A percentile compares a stretch with the other conserved stretches of the same genome.
These are phyloP conservation scores for Antigone vipio DNA, from an alignment of 2,113 vertebrate genomes.

Conservation along the genomic window DNA sequence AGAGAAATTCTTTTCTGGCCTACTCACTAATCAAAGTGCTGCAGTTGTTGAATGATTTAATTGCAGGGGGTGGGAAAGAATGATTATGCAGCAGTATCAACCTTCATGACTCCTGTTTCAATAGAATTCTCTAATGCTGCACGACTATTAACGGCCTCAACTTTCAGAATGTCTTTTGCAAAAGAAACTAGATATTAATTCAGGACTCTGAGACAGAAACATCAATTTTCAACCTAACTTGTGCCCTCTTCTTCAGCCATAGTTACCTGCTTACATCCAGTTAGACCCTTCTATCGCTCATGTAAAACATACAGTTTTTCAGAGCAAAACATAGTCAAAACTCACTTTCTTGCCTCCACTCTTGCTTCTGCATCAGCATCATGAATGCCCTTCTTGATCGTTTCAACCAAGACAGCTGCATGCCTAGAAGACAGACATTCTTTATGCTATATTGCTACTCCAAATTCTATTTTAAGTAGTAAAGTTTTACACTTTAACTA, in stretches of 20 bases:
- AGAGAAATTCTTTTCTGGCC: not conserved
- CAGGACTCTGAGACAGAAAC: not conserved
- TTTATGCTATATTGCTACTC: not conserved
- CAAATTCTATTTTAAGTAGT: not conserved
- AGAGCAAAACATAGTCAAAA: not conserved
- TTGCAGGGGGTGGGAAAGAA: not conserved
- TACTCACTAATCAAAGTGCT: not conserved
- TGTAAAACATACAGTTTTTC: not conserved
- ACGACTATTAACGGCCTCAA: not conserved
- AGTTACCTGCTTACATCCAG: fast-evolving
- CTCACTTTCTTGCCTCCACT: slow-evolving; percentile 97
- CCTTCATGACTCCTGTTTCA: not conserved
- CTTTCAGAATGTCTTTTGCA: not conserved
- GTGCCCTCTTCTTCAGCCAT: not conserved
- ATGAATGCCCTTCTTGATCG: slow-evolving; percentile 95
- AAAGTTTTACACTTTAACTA: not conserved
- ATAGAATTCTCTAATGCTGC: not conserved
- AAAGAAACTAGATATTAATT: not conserved
- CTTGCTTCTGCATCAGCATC: slow-evolving; percentile 96
- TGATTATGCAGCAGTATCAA: not conserved
- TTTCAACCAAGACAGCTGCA: slow-evolving; percentile 91
- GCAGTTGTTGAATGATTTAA: not conserved
- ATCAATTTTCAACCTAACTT: not conserved
- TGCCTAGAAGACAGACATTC: slow-evolving; percentile 77
- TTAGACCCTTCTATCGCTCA: not conserved